Evolutionary conservation across 1,140 invertebrate genomes (phyloP), one percentile per base, ranked within the genome.

Genomic region (Temnothorax nylanderi): DNA sequence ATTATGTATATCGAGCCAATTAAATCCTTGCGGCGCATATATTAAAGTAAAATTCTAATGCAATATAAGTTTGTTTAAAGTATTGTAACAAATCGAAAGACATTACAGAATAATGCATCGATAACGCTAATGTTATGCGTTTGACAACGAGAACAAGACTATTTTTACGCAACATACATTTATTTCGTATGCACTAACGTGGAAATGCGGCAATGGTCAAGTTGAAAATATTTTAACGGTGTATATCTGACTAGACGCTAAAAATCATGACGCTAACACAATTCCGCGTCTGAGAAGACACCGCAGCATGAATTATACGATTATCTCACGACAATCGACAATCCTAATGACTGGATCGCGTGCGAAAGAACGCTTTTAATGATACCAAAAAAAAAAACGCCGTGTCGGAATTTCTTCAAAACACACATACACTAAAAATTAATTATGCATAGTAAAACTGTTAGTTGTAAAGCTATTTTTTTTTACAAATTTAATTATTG

Each of bases 341-440:
- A 11, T 82, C 8, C 26, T 82, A 58, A 82, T 26, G 78, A 47
- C 13, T 37, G n/a, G n/a, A 13, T 82, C 37, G 37, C 65, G 65
- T 56, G 44, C 18, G n/a, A 78, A 6, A 1, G 32, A 64, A 7
- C 32, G 44, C 5, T 21, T 77, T 60, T n/a, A 62, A 47, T 21
- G 26, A 49, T 11, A 64, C 34, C 5, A 62, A 64, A 62, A 34
- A n/a, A 64, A 2, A 58, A 58, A 47, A 32, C 41, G 1, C 58
- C 16, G 32, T 32, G 18, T 1, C 26, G 44, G 49, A 34, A 18
- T 34, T n/a, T 64, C 16, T 18, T 51, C 5, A 56, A 81, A 71
- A 3, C 18, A 44, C 47, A 18, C 26, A 81, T 11, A 32, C 18
- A 37, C 3, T 1, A 32, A 64, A 76, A 62, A 47, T 76, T 3